Base-by-base conservation (phyloP, 2,113 vertebrate species). In the Larimichthys crocea region DNA sequence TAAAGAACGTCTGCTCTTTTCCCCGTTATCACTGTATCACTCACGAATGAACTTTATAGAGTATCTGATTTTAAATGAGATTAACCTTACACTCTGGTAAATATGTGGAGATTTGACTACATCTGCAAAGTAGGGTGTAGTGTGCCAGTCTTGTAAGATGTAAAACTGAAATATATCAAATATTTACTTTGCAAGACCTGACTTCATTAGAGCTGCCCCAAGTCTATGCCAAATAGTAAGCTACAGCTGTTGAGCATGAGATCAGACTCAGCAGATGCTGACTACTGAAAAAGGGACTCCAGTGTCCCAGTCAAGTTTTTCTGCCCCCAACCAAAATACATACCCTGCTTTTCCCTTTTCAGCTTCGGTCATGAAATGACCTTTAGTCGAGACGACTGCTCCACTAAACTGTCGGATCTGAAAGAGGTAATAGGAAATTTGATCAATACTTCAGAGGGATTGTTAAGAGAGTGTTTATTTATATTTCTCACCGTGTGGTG, bases 321-420 rank as follows among this genome's bases (percentile, higher is more conserved):
- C 35, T 40, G 35, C 35, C 35, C 35, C 35, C 35, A 9, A 40
- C 2, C 35, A 40, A 40, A 57, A 69, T 67, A 92, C 93, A 73
- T 92, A 95, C 95, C 89, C 92, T 74, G 16, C 62, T 72, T 79
- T 90, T 55, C 78, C 91, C 53, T 90, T 94, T 42, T 93, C 92
- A 11, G 59, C 2, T 0, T 91, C 92, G 20, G 73, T 73, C 94
- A 95, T 93, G 84, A 89, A 95, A 78, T 91, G 89, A 24, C 94
- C 95, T 88, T 94, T 95, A 22, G 95, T 96, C 89, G 95, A 93
- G 57, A 95, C 92, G 3, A 94, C 87, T 3, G 95, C 94, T 4
- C 95, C 95, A 55, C 95, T 95, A 71, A 82, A 86, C 80, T 90
- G 93, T 48, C 92, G 90, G n/a, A 96, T 95, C 95, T 96, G 84